Evolutionary conservation across 2,113 vertebrate species (phyloP).

Genomic region (Myocastor coypus): DNA sequence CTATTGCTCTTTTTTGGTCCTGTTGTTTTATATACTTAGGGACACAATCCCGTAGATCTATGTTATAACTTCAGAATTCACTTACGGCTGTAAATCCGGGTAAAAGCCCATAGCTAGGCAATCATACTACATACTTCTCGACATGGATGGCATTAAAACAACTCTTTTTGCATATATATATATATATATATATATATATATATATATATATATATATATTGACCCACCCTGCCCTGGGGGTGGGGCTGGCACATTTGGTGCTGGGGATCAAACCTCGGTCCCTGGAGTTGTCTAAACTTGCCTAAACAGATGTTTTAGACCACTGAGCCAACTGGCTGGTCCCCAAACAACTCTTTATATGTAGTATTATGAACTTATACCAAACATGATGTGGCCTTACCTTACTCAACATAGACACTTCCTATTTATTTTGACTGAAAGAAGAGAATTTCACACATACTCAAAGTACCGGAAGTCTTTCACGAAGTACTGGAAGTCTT

Average conservation of each 20-base stretch:
- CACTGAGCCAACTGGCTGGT: too few relatives aligned
- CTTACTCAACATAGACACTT: conserved; percentile 12
- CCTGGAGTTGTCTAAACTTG: too few relatives aligned
- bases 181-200: too few relatives aligned
- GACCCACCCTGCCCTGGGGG: too few relatives aligned
- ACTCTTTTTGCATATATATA: too few relatives aligned
- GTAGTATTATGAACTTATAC: conserved; percentile 72
- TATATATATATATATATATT: too few relatives aligned
- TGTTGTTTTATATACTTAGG: conserved; percentile 27
- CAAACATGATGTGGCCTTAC: conserved; percentile 58
- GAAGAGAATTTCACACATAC: conserved; percentile 64
- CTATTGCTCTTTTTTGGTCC: conserved; percentile 19
- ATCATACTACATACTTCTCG: conserved; percentile 64
- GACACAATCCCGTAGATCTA: conserved; percentile 32
- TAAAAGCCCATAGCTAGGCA: conserved; percentile 64
- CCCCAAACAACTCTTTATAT: not conserved
- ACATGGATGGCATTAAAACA: too few relatives aligned
- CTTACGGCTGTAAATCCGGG: conserved; percentile 46
- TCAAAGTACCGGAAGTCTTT: conserved; percentile 58
- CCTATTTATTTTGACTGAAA: conserved; percentile 78
- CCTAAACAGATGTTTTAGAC: too few relatives aligned
- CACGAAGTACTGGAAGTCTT: conserved; percentile 46
- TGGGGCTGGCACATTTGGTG: too few relatives aligned
- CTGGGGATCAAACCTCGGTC: too few relatives aligned
- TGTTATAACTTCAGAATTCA: not conserved